These are phyloP conservation scores for Ligdia adustata DNA, from an alignment of 2,888 invertebrate species.

Conservation along the genomic window DNA sequence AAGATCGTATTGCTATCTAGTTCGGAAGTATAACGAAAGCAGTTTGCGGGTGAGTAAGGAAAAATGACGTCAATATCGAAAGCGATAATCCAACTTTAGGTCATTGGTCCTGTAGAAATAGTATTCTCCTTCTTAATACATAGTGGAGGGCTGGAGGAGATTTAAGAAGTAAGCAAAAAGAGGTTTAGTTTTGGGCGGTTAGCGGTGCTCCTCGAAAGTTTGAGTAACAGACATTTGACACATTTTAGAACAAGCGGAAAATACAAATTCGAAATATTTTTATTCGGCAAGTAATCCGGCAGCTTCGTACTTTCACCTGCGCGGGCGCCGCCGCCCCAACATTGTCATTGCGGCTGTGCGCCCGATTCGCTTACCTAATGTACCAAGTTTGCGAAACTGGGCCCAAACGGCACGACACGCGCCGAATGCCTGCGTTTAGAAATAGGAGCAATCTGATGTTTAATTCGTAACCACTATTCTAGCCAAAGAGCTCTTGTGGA, in stretches of 20 bases:
- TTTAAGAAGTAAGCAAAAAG: too few relatives aligned
- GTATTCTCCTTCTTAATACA: too few relatives aligned
- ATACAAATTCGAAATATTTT: constrained; percentile 41
- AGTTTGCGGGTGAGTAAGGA: too few relatives aligned
- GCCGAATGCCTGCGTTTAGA: constrained; percentile 50
- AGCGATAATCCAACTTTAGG: too few relatives aligned
- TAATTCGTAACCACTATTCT: constrained; percentile 21
- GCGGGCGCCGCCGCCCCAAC: constrained; percentile 52
- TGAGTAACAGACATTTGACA: constrained; percentile 20
- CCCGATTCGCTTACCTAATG: constrained; percentile 74
- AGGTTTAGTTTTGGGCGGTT: too few relatives aligned
- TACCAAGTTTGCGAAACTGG: constrained; percentile 69
- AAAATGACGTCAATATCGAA: too few relatives aligned
- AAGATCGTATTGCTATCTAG: too few relatives aligned
- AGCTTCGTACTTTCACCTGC: constrained; percentile 70
- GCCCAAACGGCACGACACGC: constrained; percentile 55
- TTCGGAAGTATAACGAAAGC: too few relatives aligned
- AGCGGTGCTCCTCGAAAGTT: too few relatives aligned
- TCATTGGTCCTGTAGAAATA: too few relatives aligned
- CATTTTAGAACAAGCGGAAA: constrained; percentile 24
- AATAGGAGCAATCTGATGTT: constrained; percentile 44
- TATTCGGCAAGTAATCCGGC: constrained; percentile 50
- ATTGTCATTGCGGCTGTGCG: constrained; percentile 68
- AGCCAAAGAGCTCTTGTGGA: constrained; percentile 1
- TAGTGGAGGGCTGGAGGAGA: too few relatives aligned